phyloP scores from a whole-genome alignment of 2,113 vertebrate genomes.

The Phylloscopus trochilus region DNA sequence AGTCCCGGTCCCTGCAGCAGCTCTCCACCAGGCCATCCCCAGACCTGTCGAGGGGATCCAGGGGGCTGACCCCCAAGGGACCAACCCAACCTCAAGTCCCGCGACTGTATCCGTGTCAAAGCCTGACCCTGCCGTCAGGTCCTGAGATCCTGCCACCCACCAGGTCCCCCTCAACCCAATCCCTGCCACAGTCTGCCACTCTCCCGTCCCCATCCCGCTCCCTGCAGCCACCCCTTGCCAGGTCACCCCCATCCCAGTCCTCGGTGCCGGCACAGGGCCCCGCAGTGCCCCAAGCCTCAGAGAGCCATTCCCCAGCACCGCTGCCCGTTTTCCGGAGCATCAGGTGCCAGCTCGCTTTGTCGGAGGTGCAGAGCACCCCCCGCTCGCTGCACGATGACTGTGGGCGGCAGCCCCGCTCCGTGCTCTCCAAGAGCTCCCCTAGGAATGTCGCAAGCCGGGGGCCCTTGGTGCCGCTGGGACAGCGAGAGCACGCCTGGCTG shows the following conservation, averaged over 20 bases:
- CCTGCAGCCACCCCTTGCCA: background rate
- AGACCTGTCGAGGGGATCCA: background rate
- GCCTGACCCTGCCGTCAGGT: background rate
- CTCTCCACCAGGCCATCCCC: background rate
- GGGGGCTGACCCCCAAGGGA: background rate
- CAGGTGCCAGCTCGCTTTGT: constrained; percentile 65
- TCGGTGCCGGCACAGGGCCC: background rate
- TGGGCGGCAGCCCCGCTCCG: background rate
- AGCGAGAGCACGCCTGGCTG: constrained; percentile 86
- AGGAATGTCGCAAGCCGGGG: background rate
- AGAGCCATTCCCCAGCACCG: background rate
- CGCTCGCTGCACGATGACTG: constrained; percentile 27
- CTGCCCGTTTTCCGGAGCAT: constrained; percentile 70
- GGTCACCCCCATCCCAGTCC: background rate
- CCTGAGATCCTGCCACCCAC: background rate
- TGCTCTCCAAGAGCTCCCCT: background rate
- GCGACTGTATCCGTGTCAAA: background rate
- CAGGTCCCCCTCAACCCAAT: background rate
- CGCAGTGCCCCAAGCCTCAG: background rate
- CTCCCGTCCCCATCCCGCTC: background rate
- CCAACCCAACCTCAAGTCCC: background rate
- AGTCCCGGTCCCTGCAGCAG: constrained; percentile 30
- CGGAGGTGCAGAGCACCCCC: constrained; percentile 44
- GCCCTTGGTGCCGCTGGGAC: constrained; percentile 77
- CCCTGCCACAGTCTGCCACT: background rate